A percentile compares a stretch with the other conserved stretches of the same genome.
These are phyloP conservation scores for Leptogaster cylindrica DNA, from an alignment of 2,888 invertebrate genomes.

Conservation along the genomic window DNA sequence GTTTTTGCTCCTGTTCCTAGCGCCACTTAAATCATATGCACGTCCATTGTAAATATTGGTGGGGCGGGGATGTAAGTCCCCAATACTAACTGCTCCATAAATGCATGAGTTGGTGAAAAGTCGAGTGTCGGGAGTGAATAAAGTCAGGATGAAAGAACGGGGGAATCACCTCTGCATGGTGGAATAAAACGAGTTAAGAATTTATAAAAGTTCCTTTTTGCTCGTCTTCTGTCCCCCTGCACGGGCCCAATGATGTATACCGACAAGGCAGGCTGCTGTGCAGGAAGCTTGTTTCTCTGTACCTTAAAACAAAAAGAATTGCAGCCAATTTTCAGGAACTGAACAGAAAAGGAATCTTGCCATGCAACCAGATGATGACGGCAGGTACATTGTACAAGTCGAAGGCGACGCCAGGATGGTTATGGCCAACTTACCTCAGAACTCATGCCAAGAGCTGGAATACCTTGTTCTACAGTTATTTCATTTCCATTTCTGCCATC, in stretches of 20 bases:
- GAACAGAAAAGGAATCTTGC: background rate
- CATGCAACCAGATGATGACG: background rate
- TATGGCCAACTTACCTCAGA: conserved; percentile 3
- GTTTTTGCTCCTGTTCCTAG: background rate
- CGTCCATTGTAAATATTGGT: conserved; percentile 20
- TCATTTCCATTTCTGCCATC: background rate
- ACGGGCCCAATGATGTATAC: conserved; percentile 2
- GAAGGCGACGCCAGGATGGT: conserved; percentile 10
- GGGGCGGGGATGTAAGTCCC: background rate
- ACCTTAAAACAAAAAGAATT: conserved; percentile 5
- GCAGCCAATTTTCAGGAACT: background rate
- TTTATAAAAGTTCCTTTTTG: conserved; percentile 24
- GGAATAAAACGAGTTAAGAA: conserved; percentile 30
- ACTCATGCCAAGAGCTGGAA: conserved; percentile 10
- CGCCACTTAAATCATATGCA: conserved; percentile 23
- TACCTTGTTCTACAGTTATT: conserved; percentile 9
- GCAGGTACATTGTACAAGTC: background rate
- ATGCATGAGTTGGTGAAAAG: conserved; percentile 31
- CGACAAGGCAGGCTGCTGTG: conserved; percentile 11
- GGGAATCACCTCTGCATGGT: conserved; percentile 32
- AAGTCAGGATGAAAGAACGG: conserved; percentile 14
- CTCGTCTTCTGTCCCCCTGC: no score
- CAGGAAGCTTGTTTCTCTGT: background rate
- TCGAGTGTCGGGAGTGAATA: conserved; percentile 24
- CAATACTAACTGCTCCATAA: conserved; percentile 27